A percentile compares a stretch with the other conserved stretches of the same genome.
These are phyloP conservation scores for Porites rus DNA, from an alignment of 92 coral and sea anemone species.

Conservation along the genomic window DNA sequence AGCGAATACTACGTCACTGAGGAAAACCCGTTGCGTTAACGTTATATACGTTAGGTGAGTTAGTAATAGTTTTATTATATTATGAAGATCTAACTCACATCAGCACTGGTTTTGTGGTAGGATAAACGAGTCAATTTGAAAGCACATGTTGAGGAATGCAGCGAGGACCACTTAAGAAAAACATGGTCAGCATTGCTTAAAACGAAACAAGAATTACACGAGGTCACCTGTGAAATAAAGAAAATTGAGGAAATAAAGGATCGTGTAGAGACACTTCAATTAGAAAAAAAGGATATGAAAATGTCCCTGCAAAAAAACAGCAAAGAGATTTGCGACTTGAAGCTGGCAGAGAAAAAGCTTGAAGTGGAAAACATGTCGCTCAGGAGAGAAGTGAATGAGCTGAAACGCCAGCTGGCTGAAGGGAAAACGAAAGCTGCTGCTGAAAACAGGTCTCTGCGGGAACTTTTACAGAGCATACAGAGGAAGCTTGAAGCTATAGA, in stretches of 20 bases:
- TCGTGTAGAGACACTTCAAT: not conserved
- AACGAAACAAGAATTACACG: not conserved
- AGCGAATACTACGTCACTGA: no score
- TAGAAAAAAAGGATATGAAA: not conserved
- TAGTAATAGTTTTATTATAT: not conserved
- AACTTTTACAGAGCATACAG: not conserved
- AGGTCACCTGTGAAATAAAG: not conserved
- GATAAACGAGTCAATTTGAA: not conserved
- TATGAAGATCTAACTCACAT: not conserved
- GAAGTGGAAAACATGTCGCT: slow-evolving; percentile 9
- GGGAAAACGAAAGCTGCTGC: not conserved
- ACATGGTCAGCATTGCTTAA: not conserved
- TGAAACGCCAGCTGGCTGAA: not conserved
- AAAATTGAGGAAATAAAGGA: not conserved
- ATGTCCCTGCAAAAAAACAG: not conserved
- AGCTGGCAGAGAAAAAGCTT: slow-evolving; percentile 1
- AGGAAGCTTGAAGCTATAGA: not conserved
- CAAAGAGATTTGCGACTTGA: not conserved
- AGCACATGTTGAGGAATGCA: not conserved
- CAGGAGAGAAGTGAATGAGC: not conserved
- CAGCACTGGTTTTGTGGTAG: not conserved
- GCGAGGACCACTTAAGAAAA: not conserved
- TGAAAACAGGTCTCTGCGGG: not conserved
- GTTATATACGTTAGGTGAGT: no score
- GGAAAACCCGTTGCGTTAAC: no score